A percentile compares a stretch with the other conserved stretches of the same genome.
phyloP scores from a whole-genome alignment of 2,888 invertebrate species.

The Yponomeuta evonymella region DNA sequence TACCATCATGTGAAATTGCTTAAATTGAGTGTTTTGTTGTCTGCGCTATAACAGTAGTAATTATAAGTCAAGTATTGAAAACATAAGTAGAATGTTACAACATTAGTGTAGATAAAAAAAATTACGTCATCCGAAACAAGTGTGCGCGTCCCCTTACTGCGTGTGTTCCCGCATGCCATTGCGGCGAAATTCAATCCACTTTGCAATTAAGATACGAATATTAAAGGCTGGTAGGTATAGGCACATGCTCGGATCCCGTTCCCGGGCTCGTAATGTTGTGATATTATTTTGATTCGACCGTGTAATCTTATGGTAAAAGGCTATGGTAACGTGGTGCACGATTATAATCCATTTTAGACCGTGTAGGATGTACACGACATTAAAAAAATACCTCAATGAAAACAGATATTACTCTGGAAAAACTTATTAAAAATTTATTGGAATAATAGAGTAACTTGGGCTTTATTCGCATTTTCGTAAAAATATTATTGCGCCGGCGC shows the following conservation, averaged over 20 bases:
- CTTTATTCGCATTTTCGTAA: too few species aligned
- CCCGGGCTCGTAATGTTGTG: background rate
- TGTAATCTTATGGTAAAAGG: conserved; percentile 1
- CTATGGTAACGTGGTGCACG: background rate
- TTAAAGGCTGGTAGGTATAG: conserved; percentile 4
- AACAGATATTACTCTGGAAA: too few species aligned
- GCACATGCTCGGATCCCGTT: background rate
- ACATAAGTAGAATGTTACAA: too few species aligned
- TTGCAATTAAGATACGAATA: conserved; percentile 17
- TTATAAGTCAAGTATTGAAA: too few species aligned
- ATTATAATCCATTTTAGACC: background rate
- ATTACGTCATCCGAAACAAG: background rate
- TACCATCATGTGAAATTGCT: too few species aligned
- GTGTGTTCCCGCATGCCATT: conserved; percentile 29
- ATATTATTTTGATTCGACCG: conserved; percentile 9
- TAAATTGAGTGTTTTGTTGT: too few species aligned
- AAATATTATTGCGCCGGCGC: too few species aligned
- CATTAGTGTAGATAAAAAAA: too few species aligned
- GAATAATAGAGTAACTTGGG: too few species aligned
- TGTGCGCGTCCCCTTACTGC: conserved; percentile 18
- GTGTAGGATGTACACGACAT: background rate
- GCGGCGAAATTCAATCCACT: conserved; percentile 44
- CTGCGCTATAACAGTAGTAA: too few species aligned
- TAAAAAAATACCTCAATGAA: too few species aligned
- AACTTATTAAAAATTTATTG: too few species aligned